Evolutionary conservation across 2,888 invertebrate genomes (phyloP).

Genomic region (Chalcis sispes): DNA sequence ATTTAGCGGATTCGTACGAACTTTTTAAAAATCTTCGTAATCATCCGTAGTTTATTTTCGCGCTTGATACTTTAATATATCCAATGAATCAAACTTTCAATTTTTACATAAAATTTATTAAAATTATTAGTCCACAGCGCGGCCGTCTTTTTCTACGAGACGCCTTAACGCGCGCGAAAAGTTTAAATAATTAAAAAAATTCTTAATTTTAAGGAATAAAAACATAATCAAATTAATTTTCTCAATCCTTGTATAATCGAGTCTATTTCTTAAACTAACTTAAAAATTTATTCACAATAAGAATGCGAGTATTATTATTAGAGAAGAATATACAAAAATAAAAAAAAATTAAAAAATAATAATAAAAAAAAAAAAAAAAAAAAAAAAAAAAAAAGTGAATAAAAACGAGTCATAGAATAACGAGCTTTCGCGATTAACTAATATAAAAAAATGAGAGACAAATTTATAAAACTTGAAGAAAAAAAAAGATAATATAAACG

Average conservation of each 20-base stretch:
- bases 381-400: background rate
- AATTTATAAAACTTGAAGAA: conserved; percentile 46
- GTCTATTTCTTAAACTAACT: conserved; percentile 49
- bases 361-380: background rate
- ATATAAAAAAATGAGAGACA: conserved; percentile 52
- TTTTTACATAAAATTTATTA: conserved; percentile 49
- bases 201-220: conserved; percentile 48
- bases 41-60: conserved; percentile 44
- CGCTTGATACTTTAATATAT: conserved; percentile 48
- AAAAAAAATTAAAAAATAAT: background rate
- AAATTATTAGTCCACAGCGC: conserved; percentile 4
- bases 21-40: conserved; percentile 30
- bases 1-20: conserved; percentile 22
- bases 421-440: conserved; percentile 54
- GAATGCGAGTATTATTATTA: conserved; percentile 22
- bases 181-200: conserved; percentile 14
- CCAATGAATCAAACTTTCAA: conserved; percentile 40
- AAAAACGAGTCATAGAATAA: conserved; percentile 47
- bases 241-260: conserved; percentile 54
- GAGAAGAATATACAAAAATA: background rate
- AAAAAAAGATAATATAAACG: too few species aligned
- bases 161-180: background rate
- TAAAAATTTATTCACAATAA: conserved; percentile 34
- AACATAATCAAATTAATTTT: conserved; percentile 57
- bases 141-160: conserved; percentile 14